Base-by-base conservation (phyloP, 2,888 invertebrate genomes). In the Parascotia fuliginaria region DNA sequence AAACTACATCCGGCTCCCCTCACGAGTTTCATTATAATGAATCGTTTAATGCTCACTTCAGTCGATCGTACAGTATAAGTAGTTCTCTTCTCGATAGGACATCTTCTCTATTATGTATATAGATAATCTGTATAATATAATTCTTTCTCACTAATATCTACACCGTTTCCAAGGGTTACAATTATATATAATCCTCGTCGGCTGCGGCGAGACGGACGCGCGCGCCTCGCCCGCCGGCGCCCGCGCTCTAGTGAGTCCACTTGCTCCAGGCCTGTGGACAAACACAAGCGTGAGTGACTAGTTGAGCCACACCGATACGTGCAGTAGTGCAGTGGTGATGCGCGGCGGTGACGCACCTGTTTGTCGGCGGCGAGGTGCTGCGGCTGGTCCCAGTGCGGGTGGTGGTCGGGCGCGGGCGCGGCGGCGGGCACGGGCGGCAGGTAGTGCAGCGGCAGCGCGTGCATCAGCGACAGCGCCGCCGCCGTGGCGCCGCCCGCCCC, bases 131-230 rank as follows among this genome's bases (percentile, higher is more conserved):
- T 91, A 88, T 91, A 85, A 87, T 88, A 90, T 89, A 90, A 87
- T 87, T 87, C 85, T 91, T 87, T 90, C 87, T 91, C 89, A 89
- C 89, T 92, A 91, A 89, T 91, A 92, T 92, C 91, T 92, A 92
- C 90, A 92, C 91, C 91, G 89, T 83, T 83, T 85, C 85, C 88
- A 81, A 81, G 85, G 87, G 86, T 88, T 87, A 86, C 85, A 86
- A 80, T 84, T 83, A 82, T 84, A 83, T 83, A 85, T 83, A 83
- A 80, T 80, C 82, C 84, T 79, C 79, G 80, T 77, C 73, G 80
- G 77, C 74, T 70, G 73, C 67, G 64, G 59, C 64, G 62, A 56
- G 65, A 68, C 61, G 66, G 62, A 60, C 60, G 52, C 54, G 50
- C 61, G 69, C 64, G 62, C 58, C 45, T 51, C 62, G 50, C 46